These are phyloP conservation scores for Anthopleura xanthogrammica DNA, from an alignment of 92 coral and sea anemone species.

Conservation along the genomic window DNA sequence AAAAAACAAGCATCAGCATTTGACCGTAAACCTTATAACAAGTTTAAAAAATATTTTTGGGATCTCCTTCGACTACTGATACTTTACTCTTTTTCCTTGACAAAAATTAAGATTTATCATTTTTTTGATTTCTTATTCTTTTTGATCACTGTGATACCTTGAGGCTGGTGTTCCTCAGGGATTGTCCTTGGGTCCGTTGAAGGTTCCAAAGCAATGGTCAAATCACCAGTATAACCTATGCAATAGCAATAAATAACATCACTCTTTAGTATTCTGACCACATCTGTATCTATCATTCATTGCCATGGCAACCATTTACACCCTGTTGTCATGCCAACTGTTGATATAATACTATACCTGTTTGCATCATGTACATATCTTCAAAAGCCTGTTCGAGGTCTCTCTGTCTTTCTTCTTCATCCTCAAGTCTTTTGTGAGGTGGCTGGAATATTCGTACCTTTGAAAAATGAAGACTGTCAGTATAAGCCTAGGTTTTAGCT, in stretches of 20 bases:
- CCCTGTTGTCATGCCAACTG: background rate
- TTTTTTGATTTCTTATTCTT: background rate
- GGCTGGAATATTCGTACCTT: slow-evolving; percentile 90
- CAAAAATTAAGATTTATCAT: no score
- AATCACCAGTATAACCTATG: slow-evolving; percentile 81
- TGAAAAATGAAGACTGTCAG: background rate
- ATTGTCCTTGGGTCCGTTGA: slow-evolving; percentile 33
- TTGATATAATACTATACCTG: slow-evolving; percentile 49
- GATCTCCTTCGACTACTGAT: no score
- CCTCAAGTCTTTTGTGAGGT: slow-evolving; percentile 93
- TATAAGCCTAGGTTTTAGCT: background rate
- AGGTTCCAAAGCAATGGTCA: slow-evolving; percentile 64
- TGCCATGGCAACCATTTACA: background rate
- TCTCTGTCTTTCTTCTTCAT: slow-evolving; percentile 89
- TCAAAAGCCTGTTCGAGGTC: slow-evolving; percentile 96
- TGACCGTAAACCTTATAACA: background rate
- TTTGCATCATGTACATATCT: slow-evolving; percentile 97
- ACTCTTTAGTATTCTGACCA: background rate
- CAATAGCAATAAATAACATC: background rate
- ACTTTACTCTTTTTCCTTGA: background rate
- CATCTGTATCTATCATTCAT: background rate
- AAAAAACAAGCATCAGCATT: background rate
- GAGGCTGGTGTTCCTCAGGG: slow-evolving; percentile 41
- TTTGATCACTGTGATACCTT: slow-evolving; percentile 21
- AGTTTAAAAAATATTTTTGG: background rate